phyloP scores from a whole-genome alignment of 2,113 vertebrate species.

The Pampusana beccarii region DNA sequence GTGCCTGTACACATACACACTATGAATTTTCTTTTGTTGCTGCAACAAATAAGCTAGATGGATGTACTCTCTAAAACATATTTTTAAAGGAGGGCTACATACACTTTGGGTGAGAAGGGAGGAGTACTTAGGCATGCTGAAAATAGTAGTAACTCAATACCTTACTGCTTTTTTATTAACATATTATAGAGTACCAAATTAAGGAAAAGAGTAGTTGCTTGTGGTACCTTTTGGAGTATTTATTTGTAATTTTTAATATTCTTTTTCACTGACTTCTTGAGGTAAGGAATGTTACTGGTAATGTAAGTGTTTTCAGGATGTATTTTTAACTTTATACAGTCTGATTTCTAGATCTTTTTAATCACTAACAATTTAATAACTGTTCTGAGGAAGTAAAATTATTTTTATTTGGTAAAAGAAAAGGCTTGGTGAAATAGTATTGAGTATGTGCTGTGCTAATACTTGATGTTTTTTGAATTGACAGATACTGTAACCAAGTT shows the following conservation, averaged over 20 bases:
- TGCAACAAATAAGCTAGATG: background rate
- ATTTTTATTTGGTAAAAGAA: background rate
- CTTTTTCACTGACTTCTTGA: background rate
- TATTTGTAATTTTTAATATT: background rate
- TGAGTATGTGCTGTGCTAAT: background rate
- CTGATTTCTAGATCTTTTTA: background rate
- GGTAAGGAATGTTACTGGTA: background rate
- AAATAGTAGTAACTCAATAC: background rate
- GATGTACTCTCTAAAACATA: background rate
- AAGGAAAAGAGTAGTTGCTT: background rate
- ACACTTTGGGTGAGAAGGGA: background rate
- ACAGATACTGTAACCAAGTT: constrained; percentile 97
- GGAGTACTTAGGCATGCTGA: background rate
- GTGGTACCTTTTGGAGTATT: background rate
- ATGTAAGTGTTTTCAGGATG: background rate
- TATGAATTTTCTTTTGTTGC: background rate
- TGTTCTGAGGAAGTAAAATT: background rate
- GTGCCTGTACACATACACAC: rapidly evolving
- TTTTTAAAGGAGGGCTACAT: background rate
- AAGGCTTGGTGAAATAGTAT: background rate
- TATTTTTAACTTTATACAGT: background rate
- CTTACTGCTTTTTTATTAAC: background rate
- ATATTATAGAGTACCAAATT: background rate
- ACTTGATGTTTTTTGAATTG: background rate
- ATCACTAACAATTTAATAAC: background rate